phyloP scores from a whole-genome alignment of 1,140 invertebrate genomes.

The Atta cephalotes region DNA sequence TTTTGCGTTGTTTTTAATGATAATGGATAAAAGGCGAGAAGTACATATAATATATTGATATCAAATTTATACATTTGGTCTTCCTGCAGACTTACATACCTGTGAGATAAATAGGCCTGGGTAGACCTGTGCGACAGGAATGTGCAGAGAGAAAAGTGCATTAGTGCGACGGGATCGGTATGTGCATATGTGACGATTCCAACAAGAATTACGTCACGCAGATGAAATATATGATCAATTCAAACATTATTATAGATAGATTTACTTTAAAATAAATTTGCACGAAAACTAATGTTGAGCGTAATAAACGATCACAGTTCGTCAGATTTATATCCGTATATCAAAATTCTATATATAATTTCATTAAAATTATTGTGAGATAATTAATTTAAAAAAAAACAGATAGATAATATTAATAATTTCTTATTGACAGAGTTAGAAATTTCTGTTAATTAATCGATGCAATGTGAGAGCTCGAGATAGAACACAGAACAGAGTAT shows the following conservation, averaged over 20 bases:
- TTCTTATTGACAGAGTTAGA: not conserved
- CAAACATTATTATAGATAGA: not conserved
- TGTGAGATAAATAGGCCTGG: conserved; percentile 76
- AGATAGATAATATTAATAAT: conserved; percentile 4
- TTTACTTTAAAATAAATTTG: conserved; percentile 32
- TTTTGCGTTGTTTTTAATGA: not conserved
- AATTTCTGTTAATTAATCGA: conserved; percentile 18
- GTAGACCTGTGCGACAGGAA: conserved; percentile 71
- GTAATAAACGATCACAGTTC: not conserved
- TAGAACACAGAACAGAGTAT: not conserved
- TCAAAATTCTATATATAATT: not conserved
- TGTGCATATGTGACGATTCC: conserved; percentile 39
- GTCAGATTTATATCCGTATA: not conserved
- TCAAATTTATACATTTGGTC: not conserved
- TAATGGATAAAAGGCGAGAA: not conserved
- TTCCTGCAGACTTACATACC: conserved; percentile 69
- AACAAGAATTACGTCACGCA: conserved; percentile 26
- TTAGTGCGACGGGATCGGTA: conserved; percentile 71
- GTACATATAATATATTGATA: not conserved
- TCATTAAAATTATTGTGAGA: not conserved
- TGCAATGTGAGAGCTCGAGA: not conserved
- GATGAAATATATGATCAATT: conserved; percentile 12
- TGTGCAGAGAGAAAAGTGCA: conserved; percentile 77
- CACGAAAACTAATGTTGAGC: not conserved
- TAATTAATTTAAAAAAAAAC: not conserved